These are phyloP conservation scores for Sebastes kiyomatsui DNA, from an alignment of 2,797 vertebrate genomes.

Conservation along the genomic window DNA sequence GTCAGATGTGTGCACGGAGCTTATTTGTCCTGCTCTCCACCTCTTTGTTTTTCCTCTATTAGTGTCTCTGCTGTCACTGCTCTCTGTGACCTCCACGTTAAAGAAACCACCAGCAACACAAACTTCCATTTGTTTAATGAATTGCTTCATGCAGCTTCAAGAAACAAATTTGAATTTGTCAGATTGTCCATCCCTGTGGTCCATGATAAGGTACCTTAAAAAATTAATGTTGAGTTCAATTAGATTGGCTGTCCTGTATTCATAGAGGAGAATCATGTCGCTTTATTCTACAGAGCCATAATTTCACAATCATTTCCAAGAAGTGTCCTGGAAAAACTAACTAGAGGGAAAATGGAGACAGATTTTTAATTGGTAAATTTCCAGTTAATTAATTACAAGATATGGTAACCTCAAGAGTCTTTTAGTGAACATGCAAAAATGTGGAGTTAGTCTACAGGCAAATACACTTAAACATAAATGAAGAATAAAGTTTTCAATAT, in stretches of 20 bases:
- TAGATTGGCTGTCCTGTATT: neutral
- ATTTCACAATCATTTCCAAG: neutral
- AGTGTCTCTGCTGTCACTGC: neutral
- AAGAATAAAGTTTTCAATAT: neutral
- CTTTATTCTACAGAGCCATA: neutral
- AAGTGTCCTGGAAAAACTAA: neutral
- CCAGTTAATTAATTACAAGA: neutral
- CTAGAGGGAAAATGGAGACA: neutral
- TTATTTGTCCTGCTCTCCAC: conserved; percentile 28
- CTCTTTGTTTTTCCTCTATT: conserved; percentile 27
- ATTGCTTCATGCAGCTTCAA: neutral
- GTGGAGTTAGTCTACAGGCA: neutral
- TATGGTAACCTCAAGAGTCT: neutral
- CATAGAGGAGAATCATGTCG: neutral
- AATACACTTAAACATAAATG: neutral
- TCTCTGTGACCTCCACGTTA: neutral
- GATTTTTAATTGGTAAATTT: neutral
- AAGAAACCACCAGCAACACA: neutral
- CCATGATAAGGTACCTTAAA: neutral
- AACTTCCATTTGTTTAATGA: neutral
- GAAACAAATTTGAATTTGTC: neutral
- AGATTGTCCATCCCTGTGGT: neutral
- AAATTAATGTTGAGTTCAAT: neutral
- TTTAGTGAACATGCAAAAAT: neutral
- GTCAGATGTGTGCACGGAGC: neutral